A percentile compares a stretch with the other conserved stretches of the same genome.
Evolutionary conservation across 1,140 invertebrate genomes (phyloP).

Genomic region (Ips typographus): DNA sequence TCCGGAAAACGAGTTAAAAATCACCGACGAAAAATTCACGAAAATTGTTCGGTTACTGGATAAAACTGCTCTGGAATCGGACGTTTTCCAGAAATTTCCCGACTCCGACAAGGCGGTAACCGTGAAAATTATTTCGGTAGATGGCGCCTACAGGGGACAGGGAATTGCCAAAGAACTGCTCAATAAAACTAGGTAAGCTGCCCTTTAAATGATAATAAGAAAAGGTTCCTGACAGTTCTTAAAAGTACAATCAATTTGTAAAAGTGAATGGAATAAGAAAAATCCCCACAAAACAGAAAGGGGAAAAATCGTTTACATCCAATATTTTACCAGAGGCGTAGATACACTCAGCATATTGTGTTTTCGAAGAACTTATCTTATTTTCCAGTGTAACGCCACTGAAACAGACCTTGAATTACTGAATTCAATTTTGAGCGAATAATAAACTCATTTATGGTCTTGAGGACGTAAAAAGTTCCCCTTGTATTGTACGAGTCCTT

Average conservation of each 20-base stretch:
- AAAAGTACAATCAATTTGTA: no score
- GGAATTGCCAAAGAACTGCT: slow-evolving; percentile 66
- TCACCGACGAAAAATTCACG: slow-evolving; percentile 61
- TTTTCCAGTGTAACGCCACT: neutral
- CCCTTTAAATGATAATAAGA: neutral
- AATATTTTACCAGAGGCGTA: no score
- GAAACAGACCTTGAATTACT: slow-evolving; percentile 23
- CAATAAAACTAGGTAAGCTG: slow-evolving; percentile 62
- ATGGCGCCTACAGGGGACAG: slow-evolving; percentile 63
- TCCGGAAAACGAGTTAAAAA: slow-evolving; percentile 53
- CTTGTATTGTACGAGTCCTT: no score
- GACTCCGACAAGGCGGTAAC: slow-evolving; percentile 60
- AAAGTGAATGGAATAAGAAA: no score
- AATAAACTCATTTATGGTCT: slow-evolving; percentile 26
- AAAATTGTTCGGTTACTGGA: slow-evolving; percentile 64
- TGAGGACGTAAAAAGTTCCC: neutral
- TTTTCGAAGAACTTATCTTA: no score
- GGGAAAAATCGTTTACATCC: no score
- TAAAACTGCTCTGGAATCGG: slow-evolving; percentile 59
- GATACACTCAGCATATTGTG: no score
- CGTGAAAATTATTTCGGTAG: slow-evolving; percentile 66
- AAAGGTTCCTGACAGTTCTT: no score
- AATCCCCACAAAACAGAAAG: no score
- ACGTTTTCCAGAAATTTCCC: slow-evolving; percentile 59
- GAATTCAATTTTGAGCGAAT: slow-evolving; percentile 29